Evolutionary conservation across 2,888 invertebrate species (phyloP).

Genomic region (Callimorpha dominula): DNA sequence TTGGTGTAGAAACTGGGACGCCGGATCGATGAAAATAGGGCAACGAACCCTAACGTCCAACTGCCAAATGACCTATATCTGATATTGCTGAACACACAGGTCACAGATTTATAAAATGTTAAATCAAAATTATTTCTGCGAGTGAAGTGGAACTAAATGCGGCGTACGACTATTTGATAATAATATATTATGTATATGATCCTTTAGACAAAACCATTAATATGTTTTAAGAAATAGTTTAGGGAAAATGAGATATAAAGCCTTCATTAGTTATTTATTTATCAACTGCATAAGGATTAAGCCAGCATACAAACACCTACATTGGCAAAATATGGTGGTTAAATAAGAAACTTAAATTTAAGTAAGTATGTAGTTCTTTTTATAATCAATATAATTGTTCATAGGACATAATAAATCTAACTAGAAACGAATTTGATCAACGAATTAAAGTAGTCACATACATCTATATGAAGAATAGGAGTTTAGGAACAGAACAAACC

Average conservation of each 20-base stretch:
- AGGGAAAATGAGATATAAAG: too few relatives aligned
- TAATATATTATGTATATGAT: neutral
- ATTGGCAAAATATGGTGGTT: too few relatives aligned
- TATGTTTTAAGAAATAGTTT: too few relatives aligned
- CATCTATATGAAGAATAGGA: too few relatives aligned
- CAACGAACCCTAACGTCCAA: slow-evolving; percentile 51
- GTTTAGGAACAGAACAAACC: too few relatives aligned
- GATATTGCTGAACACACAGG: slow-evolving; percentile 8
- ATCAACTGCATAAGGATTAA: neutral
- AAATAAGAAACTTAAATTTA: too few relatives aligned
- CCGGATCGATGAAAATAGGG: slow-evolving; percentile 64
- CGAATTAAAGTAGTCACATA: too few relatives aligned
- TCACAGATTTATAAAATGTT: neutral
- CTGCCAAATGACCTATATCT: slow-evolving; percentile 56
- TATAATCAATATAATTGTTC: too few relatives aligned
- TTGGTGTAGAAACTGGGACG: slow-evolving; percentile 65
- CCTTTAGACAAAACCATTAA: neutral
- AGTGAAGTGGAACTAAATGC: neutral
- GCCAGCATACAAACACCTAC: too few relatives aligned
- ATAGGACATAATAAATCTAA: too few relatives aligned
- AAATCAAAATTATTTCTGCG: neutral
- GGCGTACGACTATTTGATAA: neutral
- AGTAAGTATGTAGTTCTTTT: too few relatives aligned
- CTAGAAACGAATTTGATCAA: too few relatives aligned
- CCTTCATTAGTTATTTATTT: neutral